Evolutionary conservation across 1,140 invertebrate species (phyloP).

Genomic region (Pachyrhynchus sulphureomaculatus): DNA sequence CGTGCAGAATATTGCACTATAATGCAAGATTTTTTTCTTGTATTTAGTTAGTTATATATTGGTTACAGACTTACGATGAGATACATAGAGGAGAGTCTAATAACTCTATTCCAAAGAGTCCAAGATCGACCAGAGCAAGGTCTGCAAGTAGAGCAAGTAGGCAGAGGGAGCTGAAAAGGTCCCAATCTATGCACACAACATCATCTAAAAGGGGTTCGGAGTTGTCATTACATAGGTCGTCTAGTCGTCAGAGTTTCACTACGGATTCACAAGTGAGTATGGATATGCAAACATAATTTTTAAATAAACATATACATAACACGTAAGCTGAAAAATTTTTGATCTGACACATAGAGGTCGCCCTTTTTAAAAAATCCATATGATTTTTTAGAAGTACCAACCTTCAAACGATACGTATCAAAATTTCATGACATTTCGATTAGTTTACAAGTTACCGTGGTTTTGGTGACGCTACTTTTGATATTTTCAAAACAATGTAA

Average conservation of each 20-base stretch:
- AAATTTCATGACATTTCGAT: too few species aligned
- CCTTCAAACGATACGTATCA: too few species aligned
- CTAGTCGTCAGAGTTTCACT: slow-evolving; percentile 64
- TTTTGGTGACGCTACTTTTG: too few species aligned
- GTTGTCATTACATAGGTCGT: slow-evolving; percentile 54
- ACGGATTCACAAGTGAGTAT: slow-evolving; percentile 62
- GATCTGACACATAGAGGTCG: too few species aligned
- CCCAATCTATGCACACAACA: slow-evolving; percentile 53
- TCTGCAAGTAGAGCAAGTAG: slow-evolving; percentile 35
- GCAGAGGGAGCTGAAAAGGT: slow-evolving; percentile 50
- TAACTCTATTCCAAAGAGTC: slow-evolving; percentile 17
- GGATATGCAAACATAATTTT: not conserved
- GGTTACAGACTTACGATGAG: slow-evolving; percentile 57
- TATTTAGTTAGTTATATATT: too few species aligned
- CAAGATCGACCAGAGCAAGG: slow-evolving; percentile 27
- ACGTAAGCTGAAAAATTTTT: too few species aligned
- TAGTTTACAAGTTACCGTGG: too few species aligned
- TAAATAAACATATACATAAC: not conserved
- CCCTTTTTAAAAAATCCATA: not conserved
- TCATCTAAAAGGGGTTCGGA: slow-evolving; percentile 42
- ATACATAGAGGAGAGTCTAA: slow-evolving; percentile 23
- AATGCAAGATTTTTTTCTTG: too few species aligned
- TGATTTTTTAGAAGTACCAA: too few species aligned
- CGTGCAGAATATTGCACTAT: too few species aligned
- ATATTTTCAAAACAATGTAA: too few species aligned